Evolutionary conservation across 1,140 invertebrate species (phyloP), one percentile per base, ranked within the genome.

Genomic region (Asbolus verrucosus): DNA sequence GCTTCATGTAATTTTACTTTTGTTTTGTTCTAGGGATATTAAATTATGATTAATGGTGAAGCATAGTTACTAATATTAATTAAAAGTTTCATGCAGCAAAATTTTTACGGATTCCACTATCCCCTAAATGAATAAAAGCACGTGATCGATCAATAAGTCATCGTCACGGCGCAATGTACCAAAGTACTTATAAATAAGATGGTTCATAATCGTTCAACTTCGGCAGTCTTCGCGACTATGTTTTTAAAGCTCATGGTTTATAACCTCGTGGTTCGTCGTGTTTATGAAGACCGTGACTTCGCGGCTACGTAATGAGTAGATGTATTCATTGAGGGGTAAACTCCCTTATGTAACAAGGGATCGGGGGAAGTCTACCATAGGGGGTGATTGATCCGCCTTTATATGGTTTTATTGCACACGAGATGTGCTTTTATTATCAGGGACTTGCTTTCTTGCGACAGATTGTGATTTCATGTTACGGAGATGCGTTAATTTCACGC

Each of bases 361-460:
- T 41, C 62, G 73, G 66, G 73, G 74, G 70, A 59, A 69, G 68
- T 72, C 60, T 36, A 41, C 36, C 63, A 46, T 43, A 39, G 63
- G 65, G 72, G 70, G 73, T 62, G 73, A 73, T 69, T 73, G 75
- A 75, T 75, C 73, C 70, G 71, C 62, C 69, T 76, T 75, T 76
- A 76, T 76, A 76, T 73, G 75, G 75, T 75, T 75, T 76, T 75
- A 76, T 76, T 76, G 72, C 39, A 67, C 50, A 75, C 65, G 71
- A 62, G 73, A 75, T 75, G 73, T 73, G 75, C 73, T 76, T 76
- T 76, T 76, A 76, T 76, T 76, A 73, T 60, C 69, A 27, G 43
- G 43, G 19, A 9, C 19, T 24, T 21, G 43, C 18, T 69, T 67
- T 60, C 41, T 72, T 43, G 63, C 70, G 72, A 72, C 73, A 74